phyloP scores from a whole-genome alignment of 2,113 vertebrate species.

The Raja brachyura region DNA sequence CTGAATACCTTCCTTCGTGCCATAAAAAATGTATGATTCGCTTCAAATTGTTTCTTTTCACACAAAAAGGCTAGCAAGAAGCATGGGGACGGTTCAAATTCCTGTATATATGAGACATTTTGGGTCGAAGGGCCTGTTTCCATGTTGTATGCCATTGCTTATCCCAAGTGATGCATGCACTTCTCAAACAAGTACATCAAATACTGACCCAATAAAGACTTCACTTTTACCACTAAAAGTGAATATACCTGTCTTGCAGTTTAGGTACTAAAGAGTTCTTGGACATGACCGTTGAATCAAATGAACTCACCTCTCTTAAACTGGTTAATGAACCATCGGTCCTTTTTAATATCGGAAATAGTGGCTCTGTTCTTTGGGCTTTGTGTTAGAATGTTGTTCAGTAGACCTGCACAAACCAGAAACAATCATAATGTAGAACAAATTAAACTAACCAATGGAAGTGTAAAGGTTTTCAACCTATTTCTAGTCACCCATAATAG shows the following conservation, averaged over 20 bases:
- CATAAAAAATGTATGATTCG: too few relatives aligned
- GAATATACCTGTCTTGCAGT: background rate
- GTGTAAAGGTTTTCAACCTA: background rate
- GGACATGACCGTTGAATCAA: background rate
- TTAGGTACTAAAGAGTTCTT: background rate
- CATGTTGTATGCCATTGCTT: too few relatives aligned
- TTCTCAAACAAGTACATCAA: background rate
- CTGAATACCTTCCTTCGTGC: too few relatives aligned
- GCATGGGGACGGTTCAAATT: too few relatives aligned
- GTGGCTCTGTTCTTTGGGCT: slow-evolving; percentile 65
- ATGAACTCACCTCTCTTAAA: slow-evolving; percentile 54
- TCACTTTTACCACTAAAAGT: background rate
- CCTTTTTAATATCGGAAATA: slow-evolving; percentile 77
- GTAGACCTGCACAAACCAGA: slow-evolving; percentile 61
- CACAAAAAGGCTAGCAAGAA: background rate
- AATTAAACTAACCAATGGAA: background rate
- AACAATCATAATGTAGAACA: background rate
- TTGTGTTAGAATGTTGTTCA: slow-evolving; percentile 78
- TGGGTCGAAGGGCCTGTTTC: too few relatives aligned
- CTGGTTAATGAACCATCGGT: slow-evolving; percentile 72
- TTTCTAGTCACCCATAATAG: background rate
- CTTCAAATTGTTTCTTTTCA: background rate
- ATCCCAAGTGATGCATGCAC: background rate
- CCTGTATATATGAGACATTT: background rate
- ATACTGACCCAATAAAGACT: background rate